These are phyloP conservation scores for Fragum fragum DNA, from an alignment of 2,888 invertebrate species.

Conservation along the genomic window DNA sequence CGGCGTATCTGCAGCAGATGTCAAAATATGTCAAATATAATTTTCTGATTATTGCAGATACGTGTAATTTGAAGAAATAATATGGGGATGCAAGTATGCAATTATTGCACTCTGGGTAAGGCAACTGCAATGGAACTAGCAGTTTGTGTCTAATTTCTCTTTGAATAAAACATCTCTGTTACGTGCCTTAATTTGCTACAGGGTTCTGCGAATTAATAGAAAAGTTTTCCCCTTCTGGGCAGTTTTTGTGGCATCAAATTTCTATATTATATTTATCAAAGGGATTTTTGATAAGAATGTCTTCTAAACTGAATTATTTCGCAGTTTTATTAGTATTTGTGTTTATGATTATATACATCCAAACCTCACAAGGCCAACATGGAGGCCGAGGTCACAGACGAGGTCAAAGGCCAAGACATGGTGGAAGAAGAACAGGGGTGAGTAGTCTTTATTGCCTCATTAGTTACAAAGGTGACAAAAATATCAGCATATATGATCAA, in stretches of 20 bases:
- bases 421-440: conserved; percentile 11
- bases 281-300: background rate
- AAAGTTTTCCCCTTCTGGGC: background rate
- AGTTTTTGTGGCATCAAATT: background rate
- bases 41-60: background rate
- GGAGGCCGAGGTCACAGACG: background rate
- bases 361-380: background rate
- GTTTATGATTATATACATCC: background rate
- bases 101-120: background rate
- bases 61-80: background rate
- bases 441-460: background rate
- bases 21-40: background rate
- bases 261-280: background rate
- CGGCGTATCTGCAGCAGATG: background rate
- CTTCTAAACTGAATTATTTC: background rate
- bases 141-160: background rate
- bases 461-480: no score
- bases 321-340: background rate
- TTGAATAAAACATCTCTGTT: background rate
- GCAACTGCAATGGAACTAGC: background rate
- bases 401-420: background rate
- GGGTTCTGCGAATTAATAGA: background rate
- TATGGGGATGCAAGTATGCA: background rate
- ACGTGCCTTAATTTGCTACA: background rate
- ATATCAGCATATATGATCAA: no score